phyloP scores from a whole-genome alignment of 2,797 vertebrate genomes.

The Aphelocoma californica region DNA sequence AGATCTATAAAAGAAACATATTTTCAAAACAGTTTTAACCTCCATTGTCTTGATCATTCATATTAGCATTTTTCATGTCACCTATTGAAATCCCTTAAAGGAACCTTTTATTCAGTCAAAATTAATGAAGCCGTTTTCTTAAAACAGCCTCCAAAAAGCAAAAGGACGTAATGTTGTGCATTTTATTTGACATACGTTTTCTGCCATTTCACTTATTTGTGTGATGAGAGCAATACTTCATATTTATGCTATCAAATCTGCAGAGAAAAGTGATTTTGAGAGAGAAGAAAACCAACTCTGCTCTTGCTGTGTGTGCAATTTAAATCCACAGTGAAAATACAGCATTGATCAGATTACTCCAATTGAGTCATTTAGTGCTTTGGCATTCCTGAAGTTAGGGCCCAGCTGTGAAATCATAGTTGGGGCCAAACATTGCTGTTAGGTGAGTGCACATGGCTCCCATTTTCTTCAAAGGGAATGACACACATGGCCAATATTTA shows the following conservation, averaged over 20 bases:
- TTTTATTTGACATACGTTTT: slow-evolving; percentile 69
- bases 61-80: slow-evolving; percentile 71
- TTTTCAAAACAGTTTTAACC: slow-evolving; percentile 80
- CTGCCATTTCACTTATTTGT: slow-evolving; percentile 66
- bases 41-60: slow-evolving; percentile 70
- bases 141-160: slow-evolving; percentile 46
- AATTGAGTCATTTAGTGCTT: slow-evolving; percentile 61
- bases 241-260: slow-evolving; percentile 33
- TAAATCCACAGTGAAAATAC: slow-evolving; percentile 49
- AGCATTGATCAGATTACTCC: slow-evolving; percentile 53
- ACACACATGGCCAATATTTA: slow-evolving; percentile 66
- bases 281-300: slow-evolving; percentile 37
- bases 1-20: slow-evolving; percentile 71
- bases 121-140: slow-evolving; percentile 69
- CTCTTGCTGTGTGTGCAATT: slow-evolving; percentile 27
- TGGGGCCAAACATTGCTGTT: slow-evolving; percentile 47
- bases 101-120: slow-evolving; percentile 74
- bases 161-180: slow-evolving; percentile 57
- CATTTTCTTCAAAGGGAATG: slow-evolving; percentile 69
- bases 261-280: slow-evolving; percentile 55
- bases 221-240: slow-evolving; percentile 49
- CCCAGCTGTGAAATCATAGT: slow-evolving; percentile 65
- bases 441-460: slow-evolving; percentile 67
- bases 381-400: slow-evolving; percentile 51
- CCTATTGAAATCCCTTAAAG: slow-evolving; percentile 66